Conservation (phyloP, 1,140 invertebrate species). For the Neelides sp. region DNA sequence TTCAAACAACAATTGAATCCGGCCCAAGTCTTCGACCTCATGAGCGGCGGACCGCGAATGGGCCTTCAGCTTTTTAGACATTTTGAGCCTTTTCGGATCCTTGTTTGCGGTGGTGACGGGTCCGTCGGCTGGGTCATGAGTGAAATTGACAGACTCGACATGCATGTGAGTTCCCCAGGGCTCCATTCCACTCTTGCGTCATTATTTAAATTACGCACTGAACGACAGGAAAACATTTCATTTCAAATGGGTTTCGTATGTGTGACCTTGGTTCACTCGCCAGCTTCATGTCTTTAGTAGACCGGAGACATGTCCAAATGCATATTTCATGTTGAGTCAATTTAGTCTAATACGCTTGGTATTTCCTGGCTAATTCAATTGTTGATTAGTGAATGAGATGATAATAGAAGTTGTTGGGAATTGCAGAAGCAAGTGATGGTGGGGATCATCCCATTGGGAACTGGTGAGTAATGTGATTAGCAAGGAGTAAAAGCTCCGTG, state of each 20-base stretch:
- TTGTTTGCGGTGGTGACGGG: conserved; percentile 86
- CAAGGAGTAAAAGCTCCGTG: too few species aligned
- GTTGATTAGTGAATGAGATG: neutral
- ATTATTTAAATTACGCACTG: too few species aligned
- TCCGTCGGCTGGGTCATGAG: conserved; percentile 88
- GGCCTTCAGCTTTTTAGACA: conserved; percentile 78
- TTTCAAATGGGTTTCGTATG: too few species aligned
- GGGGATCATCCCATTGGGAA: conserved; percentile 82
- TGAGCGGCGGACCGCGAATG: conserved; percentile 66
- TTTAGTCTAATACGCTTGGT: too few species aligned
- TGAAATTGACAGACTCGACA: conserved; percentile 78
- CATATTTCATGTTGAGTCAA: too few species aligned
- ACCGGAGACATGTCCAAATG: too few species aligned
- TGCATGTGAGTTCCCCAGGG: conserved; percentile 59
- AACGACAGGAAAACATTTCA: too few species aligned
- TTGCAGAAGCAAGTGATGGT: conserved; percentile 75
- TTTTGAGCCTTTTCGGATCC: conserved; percentile 78
- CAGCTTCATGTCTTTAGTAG: too few species aligned
- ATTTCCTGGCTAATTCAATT: too few species aligned
- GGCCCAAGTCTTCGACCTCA: conserved; percentile 94
- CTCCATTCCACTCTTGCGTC: neutral
- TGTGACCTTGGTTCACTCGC: too few species aligned
- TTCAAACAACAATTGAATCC: conserved; percentile 94
- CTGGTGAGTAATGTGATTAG: too few species aligned
- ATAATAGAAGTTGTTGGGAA: neutral